These are phyloP conservation scores for Lasioglossum zephyrum DNA, from an alignment of 2,888 invertebrate genomes.

Conservation along the genomic window DNA sequence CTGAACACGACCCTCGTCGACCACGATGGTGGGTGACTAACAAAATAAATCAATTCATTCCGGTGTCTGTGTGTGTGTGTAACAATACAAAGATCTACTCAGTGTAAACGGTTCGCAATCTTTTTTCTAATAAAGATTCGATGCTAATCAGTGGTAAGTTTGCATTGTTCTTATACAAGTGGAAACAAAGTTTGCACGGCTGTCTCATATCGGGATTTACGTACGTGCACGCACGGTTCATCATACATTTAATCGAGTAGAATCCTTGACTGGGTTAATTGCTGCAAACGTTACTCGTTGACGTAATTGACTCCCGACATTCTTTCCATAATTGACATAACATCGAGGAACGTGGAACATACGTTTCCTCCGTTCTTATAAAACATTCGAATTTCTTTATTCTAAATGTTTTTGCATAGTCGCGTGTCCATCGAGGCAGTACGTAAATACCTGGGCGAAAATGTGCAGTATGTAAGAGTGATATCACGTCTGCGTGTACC, in stretches of 20 bases:
- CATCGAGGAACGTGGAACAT: not conserved
- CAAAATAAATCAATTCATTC: not conserved
- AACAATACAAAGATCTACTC: too few relatives aligned
- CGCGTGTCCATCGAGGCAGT: not conserved
- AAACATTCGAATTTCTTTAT: slow-evolving; percentile 11
- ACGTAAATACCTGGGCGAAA: slow-evolving; percentile 24
- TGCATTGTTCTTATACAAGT: not conserved
- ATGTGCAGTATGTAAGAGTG: not conserved
- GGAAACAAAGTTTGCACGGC: slow-evolving; percentile 16
- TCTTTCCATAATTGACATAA: slow-evolving; percentile 1
- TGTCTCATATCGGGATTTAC: not conserved
- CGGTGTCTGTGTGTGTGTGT: not conserved
- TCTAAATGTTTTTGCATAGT: not conserved
- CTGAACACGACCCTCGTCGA: slow-evolving; percentile 12
- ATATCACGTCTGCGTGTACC: not conserved
- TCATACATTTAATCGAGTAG: slow-evolving; percentile 32
- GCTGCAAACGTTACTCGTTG: slow-evolving; percentile 26
- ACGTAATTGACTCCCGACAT: slow-evolving; percentile 21
- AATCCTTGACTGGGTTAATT: slow-evolving; percentile 48
- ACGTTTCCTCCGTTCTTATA: slow-evolving; percentile 9
- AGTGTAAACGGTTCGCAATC: not conserved
- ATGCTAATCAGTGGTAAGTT: not conserved
- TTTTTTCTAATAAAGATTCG: not conserved
- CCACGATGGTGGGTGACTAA: slow-evolving; percentile 56
- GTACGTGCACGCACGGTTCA: not conserved